Conservation (phyloP, 2,797 vertebrate species). For the Characodon lateralis region DNA sequence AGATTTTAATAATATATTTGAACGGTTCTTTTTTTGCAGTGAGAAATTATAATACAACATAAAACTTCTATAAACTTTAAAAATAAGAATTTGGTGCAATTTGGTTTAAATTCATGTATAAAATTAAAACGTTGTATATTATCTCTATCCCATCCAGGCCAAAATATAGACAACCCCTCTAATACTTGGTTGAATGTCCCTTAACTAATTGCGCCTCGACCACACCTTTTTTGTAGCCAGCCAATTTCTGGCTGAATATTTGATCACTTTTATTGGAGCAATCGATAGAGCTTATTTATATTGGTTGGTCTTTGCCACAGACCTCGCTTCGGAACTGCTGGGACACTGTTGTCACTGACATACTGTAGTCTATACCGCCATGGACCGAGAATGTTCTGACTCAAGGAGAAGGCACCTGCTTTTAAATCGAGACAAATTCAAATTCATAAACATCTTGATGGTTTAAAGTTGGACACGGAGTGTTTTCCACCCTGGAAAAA, state of each 20-base stretch:
- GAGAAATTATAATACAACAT: not conserved
- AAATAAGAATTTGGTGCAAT: not conserved
- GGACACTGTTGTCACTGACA: no score
- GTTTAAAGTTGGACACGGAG: not conserved
- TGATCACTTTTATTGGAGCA: no score
- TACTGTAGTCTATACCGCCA: no score
- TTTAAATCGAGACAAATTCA: not conserved
- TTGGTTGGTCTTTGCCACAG: not conserved
- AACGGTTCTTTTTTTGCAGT: not conserved
- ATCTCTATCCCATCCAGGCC: not conserved
- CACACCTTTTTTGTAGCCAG: not conserved
- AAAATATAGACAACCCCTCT: not conserved
- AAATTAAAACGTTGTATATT: not conserved
- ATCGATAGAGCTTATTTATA: not conserved
- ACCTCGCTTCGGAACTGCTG: not conserved
- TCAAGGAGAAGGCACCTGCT: not conserved
- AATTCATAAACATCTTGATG: not conserved
- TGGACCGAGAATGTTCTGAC: not conserved
- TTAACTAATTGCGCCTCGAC: not conserved
- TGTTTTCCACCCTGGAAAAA: not conserved
- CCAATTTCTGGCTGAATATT: no score
- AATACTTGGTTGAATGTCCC: not conserved
- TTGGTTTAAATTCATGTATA: not conserved
- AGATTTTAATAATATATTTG: not conserved
- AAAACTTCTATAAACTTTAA: not conserved